A percentile compares a stretch with the other conserved stretches of the same genome.
Conservation (phyloP, 2,113 vertebrate genomes). For the Sigmodon hispidus region DNA sequence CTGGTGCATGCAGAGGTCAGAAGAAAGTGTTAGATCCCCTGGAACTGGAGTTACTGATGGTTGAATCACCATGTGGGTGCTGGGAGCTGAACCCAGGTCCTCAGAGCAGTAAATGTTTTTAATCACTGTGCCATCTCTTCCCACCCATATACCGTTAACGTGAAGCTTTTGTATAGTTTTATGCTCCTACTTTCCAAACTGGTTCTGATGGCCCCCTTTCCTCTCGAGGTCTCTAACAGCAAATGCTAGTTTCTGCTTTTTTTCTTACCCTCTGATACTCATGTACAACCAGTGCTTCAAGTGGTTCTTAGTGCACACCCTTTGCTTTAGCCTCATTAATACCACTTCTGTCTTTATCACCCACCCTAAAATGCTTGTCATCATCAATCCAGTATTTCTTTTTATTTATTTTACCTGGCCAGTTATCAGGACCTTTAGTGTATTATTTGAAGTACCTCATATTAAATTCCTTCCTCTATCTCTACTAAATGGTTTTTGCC, state of each 20-base stretch:
- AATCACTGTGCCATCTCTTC: neutral
- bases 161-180: neutral
- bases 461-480: neutral
- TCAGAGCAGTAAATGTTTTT: neutral
- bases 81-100: neutral
- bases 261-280: neutral
- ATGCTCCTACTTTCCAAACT: neutral
- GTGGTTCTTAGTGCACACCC: neutral
- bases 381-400: neutral
- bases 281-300: neutral
- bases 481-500: neutral
- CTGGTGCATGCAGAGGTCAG: neutral
- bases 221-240: neutral
- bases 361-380: neutral
- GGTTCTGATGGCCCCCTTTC: neutral
- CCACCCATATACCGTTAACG: neutral
- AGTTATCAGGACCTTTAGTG: neutral
- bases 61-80: neutral
- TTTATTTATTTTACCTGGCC: neutral
- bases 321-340: neutral
- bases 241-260: neutral
- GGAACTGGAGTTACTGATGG: neutral
- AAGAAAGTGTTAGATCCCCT: neutral
- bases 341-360: neutral
- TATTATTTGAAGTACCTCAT: neutral